Evolutionary conservation across 1,140 invertebrate genomes (phyloP), one percentile per base, ranked within the genome.

Genomic region (Adelges cooleyi): DNA sequence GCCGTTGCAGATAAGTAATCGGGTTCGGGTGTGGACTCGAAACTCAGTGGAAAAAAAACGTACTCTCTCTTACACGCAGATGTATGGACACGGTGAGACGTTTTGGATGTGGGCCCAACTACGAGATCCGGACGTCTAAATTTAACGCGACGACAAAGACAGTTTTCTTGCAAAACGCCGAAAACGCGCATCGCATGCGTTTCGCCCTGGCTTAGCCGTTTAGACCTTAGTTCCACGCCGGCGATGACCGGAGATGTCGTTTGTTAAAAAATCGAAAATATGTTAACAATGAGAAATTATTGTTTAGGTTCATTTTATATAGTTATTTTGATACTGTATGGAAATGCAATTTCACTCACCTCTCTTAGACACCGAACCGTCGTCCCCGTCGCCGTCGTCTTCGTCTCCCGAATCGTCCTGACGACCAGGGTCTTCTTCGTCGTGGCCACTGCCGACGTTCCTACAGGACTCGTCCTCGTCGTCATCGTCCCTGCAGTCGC

Each of bases 401-500:
- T 62, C 56, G 17, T 46, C 42, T 6, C 20, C 40, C n/a, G 11
- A 6, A 23, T 22, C 13, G 2, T 20, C 25, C 11, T 46, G 33
- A 4, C 15, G 10, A 17, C 15, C 10, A 4, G 15, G 4, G 11
- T 48, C 56, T 3, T 62, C 40, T 13, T 46, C 54, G 3, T 29
- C 40, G 23, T 44, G 22, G 53, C 25, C 50, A 4, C 27, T 17
- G 27, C 27, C 27, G 17, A 18, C 6, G 33, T n/a, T n/a, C 42
- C 20, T 54, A 5, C 22, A 54, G 36, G 23, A 15, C 17, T 5
- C 23, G 22, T 59, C 38, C n/a, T 59, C 54, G 11, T 33, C 29
- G 29, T 33, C 11, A 22, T 56, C 38, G 38, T 54, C 22, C 20
- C 33, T 40, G 20, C 82, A 80, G 56, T 83, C 80, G 70, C 82